Conservation (phyloP, 1,140 invertebrate species). For the Diorhabda carinulata region DNA sequence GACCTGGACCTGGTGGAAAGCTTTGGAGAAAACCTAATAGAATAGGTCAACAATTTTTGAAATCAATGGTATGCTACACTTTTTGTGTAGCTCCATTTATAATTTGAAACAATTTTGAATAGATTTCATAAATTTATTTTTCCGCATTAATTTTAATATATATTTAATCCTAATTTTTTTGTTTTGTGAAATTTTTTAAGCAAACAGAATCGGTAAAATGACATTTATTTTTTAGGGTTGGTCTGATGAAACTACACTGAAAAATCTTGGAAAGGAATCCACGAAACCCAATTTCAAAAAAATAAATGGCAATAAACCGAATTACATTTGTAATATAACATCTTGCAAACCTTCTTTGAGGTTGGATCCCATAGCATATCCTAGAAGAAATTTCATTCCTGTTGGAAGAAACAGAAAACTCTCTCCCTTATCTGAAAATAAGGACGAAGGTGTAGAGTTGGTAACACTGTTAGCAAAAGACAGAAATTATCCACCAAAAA, state of each 20-base stretch:
- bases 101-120: too few relatives aligned
- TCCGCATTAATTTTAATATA: too few relatives aligned
- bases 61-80: conserved; percentile 59
- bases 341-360: neutral
- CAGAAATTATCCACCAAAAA: conserved; percentile 44
- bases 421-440: conserved; percentile 51
- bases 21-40: conserved; percentile 61
- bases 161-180: too few relatives aligned
- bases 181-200: too few relatives aligned
- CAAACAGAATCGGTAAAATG: too few relatives aligned
- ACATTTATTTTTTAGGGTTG: conserved; percentile 38
- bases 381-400: conserved; percentile 30
- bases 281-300: neutral
- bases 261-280: conserved; percentile 29
- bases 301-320: neutral
- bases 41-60: conserved; percentile 61
- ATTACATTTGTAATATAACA: neutral
- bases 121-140: too few relatives aligned
- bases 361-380: conserved; percentile 28
- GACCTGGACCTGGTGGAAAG: conserved; percentile 59
- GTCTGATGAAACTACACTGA: conserved; percentile 37
- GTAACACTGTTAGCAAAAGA: conserved; percentile 62
- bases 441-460: conserved; percentile 61
- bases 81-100: conserved; percentile 29
- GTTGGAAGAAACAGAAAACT: conserved; percentile 44